A percentile compares a stretch with the other conserved stretches of the same genome.
Evolutionary conservation across 1,140 invertebrate species (phyloP).

Genomic region (Pygmarrhopalites habei): DNA sequence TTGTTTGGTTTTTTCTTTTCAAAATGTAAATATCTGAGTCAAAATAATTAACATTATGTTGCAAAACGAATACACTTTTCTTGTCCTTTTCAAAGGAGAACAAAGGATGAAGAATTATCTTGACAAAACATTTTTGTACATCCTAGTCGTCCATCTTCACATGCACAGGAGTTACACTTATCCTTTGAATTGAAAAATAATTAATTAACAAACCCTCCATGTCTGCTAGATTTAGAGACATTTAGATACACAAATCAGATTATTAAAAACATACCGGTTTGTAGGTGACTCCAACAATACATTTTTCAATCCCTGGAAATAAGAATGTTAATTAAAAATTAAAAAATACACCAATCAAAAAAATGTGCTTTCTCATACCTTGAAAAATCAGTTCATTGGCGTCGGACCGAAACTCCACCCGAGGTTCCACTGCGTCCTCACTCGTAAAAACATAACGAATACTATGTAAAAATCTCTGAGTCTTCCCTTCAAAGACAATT

Average conservation of each 20-base stretch:
- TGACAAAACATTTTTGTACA: constrained; percentile 7
- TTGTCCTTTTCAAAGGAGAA: too few relatives aligned
- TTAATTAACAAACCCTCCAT: too few relatives aligned
- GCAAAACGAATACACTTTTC: too few relatives aligned
- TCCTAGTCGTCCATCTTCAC: background rate
- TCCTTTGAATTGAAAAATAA: too few relatives aligned
- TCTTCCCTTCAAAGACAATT: background rate
- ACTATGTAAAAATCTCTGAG: background rate
- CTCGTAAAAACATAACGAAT: background rate
- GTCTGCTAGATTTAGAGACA: too few relatives aligned
- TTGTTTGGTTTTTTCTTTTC: too few relatives aligned
- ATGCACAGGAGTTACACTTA: background rate
- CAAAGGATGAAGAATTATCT: background rate
- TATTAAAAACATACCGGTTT: too few relatives aligned
- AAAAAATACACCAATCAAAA: background rate
- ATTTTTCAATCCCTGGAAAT: background rate
- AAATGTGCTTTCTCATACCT: background rate
- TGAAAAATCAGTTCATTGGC: background rate
- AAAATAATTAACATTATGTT: too few relatives aligned
- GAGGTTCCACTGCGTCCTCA: too few relatives aligned
- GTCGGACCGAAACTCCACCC: background rate
- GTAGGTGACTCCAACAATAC: background rate
- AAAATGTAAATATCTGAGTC: too few relatives aligned
- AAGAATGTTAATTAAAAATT: background rate
- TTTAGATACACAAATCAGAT: too few relatives aligned